A percentile compares a stretch with the other conserved stretches of the same genome.
These are phyloP conservation scores for Amaurobius ferox DNA, from an alignment of 2,888 invertebrate species.

Conservation along the genomic window DNA sequence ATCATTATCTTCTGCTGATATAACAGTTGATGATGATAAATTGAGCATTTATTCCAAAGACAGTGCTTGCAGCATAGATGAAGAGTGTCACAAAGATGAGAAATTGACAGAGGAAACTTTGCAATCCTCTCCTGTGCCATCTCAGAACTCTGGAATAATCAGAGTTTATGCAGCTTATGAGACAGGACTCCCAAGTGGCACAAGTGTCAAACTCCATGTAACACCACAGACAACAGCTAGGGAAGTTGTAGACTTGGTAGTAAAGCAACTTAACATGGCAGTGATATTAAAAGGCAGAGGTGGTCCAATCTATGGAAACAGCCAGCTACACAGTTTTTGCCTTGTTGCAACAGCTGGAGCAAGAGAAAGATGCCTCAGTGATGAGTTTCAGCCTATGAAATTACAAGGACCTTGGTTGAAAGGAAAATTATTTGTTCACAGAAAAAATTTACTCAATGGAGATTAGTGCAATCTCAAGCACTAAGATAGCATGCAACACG, in stretches of 20 bases:
- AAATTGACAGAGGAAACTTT: background rate
- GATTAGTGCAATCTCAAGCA: background rate
- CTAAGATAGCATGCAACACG: background rate
- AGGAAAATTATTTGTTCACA: constrained; percentile 93
- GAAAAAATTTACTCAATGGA: constrained; percentile 81
- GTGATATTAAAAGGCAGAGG: constrained; percentile 88
- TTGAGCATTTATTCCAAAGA: constrained; percentile 57
- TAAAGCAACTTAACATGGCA: constrained; percentile 96
- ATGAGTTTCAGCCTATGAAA: constrained; percentile 94
- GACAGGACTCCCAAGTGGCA: constrained; percentile 93
- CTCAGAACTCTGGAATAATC: constrained; percentile 78
- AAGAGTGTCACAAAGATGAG: constrained; percentile 18
- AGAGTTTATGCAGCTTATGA: constrained; percentile 98
- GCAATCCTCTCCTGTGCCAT: constrained; percentile 26
- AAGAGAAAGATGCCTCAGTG: constrained; percentile 92
- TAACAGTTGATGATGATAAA: constrained; percentile 30
- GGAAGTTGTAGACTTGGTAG: constrained; percentile 96
- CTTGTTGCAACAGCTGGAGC: constrained; percentile 97
- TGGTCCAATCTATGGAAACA: constrained; percentile 87
- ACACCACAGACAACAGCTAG: constrained; percentile 94
- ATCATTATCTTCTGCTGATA: constrained; percentile 57
- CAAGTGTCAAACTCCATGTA: constrained; percentile 94
- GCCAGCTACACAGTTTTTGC: constrained; percentile 90
- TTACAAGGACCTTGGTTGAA: constrained; percentile 97
- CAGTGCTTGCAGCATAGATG: constrained; percentile 42